A percentile compares a stretch with the other conserved stretches of the same genome.
phyloP scores from a whole-genome alignment of 2,113 vertebrate species.

The Carlito syrichta region DNA sequence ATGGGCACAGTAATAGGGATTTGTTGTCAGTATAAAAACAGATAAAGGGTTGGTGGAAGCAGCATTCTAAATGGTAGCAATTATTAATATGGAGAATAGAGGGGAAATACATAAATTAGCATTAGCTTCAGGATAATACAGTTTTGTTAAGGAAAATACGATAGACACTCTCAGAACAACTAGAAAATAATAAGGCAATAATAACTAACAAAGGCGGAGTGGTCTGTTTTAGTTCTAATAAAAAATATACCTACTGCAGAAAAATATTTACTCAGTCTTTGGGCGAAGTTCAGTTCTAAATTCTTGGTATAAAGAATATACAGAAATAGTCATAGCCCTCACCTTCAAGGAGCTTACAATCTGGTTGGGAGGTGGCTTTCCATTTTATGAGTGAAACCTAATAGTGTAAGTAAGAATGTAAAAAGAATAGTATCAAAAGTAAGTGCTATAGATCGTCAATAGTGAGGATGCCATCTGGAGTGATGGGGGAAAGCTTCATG shows the following conservation, averaged over 20 bases:
- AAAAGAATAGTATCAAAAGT: neutral
- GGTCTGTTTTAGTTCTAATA: neutral
- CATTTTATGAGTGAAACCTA: neutral
- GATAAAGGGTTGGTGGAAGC: neutral
- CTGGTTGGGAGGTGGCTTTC: neutral
- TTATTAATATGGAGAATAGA: neutral
- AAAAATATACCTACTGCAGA: neutral
- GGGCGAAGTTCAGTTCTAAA: slow-evolving; percentile 41
- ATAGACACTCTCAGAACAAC: neutral
- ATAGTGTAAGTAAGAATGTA: slow-evolving; percentile 21
- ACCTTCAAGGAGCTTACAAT: slow-evolving; percentile 21
- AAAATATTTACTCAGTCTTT: slow-evolving; percentile 24
- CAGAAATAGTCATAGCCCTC: neutral
- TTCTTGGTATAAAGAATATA: slow-evolving; percentile 10
- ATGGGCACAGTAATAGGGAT: neutral
- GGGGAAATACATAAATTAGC: neutral
- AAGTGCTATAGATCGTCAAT: neutral
- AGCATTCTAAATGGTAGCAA: neutral
- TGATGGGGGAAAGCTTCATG: neutral
- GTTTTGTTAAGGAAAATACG: neutral
- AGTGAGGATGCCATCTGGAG: neutral
- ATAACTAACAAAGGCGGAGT: slow-evolving; percentile 29
- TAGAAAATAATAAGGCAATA: slow-evolving; percentile 33
- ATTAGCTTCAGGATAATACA: neutral
- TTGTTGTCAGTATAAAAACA: slow-evolving; percentile 36